Conservation (phyloP, 2,888 invertebrate genomes). For the Ophion ventricosus region DNA sequence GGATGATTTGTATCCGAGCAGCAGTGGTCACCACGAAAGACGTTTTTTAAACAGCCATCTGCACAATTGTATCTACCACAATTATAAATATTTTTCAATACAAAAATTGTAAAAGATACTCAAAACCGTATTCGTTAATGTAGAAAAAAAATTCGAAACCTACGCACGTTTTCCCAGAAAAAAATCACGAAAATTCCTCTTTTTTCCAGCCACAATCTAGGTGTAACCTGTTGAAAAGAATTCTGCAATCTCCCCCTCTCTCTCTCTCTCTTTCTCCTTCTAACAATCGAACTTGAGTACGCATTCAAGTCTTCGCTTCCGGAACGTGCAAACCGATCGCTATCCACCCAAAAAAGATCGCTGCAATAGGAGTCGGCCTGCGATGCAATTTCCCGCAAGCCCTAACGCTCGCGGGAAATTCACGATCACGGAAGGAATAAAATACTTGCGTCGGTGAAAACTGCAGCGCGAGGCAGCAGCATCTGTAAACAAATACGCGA, state of each 20-base stretch:
- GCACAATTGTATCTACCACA: too few species aligned
- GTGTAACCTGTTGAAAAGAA: background rate
- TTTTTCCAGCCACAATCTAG: too few species aligned
- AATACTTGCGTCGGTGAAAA: background rate
- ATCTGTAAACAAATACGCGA: conserved; percentile 27
- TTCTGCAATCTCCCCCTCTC: background rate
- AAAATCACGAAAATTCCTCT: too few species aligned
- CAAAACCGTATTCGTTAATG: too few species aligned
- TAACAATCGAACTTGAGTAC: background rate
- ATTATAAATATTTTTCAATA: too few species aligned
- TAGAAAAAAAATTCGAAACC: too few species aligned
- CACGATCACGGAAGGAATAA: conserved; percentile 5
- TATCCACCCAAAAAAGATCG: background rate
- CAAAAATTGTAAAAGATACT: too few species aligned
- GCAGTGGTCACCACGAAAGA: too few species aligned
- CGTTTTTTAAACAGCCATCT: too few species aligned
- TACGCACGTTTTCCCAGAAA: too few species aligned
- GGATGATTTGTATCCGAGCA: too few species aligned
- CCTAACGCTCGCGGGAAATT: background rate
- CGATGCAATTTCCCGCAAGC: background rate
- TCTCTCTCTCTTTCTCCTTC: background rate
- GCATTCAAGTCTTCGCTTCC: background rate
- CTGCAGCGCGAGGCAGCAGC: conserved; percentile 1
- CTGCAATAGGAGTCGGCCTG: background rate
- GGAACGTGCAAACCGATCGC: background rate